Base-by-base conservation (phyloP, 2,888 invertebrate genomes). In the Asteroscopus sphinx region DNA sequence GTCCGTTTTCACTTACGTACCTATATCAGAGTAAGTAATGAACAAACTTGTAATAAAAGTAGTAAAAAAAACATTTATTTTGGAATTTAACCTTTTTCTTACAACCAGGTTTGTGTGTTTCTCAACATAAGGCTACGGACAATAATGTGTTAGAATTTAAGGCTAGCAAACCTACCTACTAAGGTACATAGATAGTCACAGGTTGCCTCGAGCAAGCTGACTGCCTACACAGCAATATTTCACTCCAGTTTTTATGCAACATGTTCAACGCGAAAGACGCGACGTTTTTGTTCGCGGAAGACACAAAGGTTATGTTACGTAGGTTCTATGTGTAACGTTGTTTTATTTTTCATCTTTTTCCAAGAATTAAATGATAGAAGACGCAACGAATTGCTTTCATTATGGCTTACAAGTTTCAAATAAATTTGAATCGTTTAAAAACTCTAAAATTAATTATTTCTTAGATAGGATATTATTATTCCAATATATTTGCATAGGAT, bases 231-330 rank as follows among this genome's bases (percentile, higher is more conserved):
- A 6, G 40, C 46, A 30, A 42, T 68, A 68, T 51, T 46, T 68
- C 71, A 65, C 46, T 71, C 58, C 0, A 17, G 49, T 58, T 68
- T 65, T 58, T 68, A 51, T 49, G 32, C 36, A 17, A 39, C 69
- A 62, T 1, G 26, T 52, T 46, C 66, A 40, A 42, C 49, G 44
- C 13, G 15, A 41, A 33, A 48, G 36, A 42, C 49, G 44, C 13
- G 15, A 41, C 40, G 52, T 70, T 71, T 65, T 67, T 70, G 35
- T 21, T 28, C 8, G 39, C 42, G 57, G 70, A 51, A 45, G 17
- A 35, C 32, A 46, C 39, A 25, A 56, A 66, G 65, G 57, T 48
- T 35, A 56, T 8, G 3, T 25, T 7, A 41, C 13, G 26, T 41
- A 30, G 4, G 3, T n/a, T n/a, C 17, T n/a, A 28, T 13, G 36